phyloP scores from a whole-genome alignment of 2,888 invertebrate genomes.

The Blastobasis adustella region DNA sequence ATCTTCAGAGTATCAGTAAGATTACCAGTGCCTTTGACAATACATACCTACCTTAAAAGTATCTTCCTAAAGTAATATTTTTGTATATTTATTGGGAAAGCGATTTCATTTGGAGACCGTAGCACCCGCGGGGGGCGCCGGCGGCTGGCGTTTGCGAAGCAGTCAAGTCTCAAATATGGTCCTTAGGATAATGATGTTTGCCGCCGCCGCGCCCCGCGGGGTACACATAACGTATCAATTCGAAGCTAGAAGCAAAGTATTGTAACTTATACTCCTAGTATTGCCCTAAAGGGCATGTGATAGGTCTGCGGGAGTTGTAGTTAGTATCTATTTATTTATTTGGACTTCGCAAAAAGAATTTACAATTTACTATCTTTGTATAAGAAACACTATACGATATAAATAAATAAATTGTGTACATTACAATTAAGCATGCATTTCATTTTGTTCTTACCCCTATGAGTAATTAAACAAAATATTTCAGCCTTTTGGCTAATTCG shows the following conservation, averaged over 20 bases:
- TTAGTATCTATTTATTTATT: conserved; percentile 74
- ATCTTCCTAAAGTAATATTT: conserved; percentile 62
- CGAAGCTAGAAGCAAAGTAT: too few relatives aligned
- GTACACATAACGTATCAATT: too few relatives aligned
- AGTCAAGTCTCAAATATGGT: too few relatives aligned
- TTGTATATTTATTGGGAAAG: conserved; percentile 59
- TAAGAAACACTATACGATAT: conserved; percentile 70
- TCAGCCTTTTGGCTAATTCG: too few relatives aligned
- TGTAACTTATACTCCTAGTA: conserved; percentile 48
- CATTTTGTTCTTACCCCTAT: conserved; percentile 27
- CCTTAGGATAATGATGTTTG: too few relatives aligned
- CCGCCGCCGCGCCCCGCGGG: too few relatives aligned
- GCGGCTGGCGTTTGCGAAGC: too few relatives aligned
- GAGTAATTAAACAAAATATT: too few relatives aligned
- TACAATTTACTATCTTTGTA: conserved; percentile 75
- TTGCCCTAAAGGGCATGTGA: conserved; percentile 56
- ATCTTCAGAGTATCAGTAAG: conserved; percentile 47
- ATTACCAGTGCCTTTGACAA: conserved; percentile 72
- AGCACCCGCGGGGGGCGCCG: too few relatives aligned
- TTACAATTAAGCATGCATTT: conserved; percentile 57
- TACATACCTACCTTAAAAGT: conserved; percentile 69
- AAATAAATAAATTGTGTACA: conserved; percentile 74
- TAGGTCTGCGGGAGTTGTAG: conserved; percentile 52
- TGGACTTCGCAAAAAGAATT: conserved; percentile 59
- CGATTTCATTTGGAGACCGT: conserved; percentile 42